Evolutionary conservation across 2,113 vertebrate genomes (phyloP).

Genomic region (Oostethus manadensis): DNA sequence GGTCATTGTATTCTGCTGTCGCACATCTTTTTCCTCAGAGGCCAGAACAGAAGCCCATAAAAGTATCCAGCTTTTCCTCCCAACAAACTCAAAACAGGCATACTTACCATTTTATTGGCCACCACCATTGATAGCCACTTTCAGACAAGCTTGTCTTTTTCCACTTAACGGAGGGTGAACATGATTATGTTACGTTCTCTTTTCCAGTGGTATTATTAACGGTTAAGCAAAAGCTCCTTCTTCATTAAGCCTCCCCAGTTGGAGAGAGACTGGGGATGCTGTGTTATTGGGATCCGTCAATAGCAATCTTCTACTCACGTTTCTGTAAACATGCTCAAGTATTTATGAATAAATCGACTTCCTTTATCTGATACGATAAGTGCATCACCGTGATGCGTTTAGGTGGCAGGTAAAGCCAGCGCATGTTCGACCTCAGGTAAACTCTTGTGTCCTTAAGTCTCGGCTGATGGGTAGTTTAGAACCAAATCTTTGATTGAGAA

Average conservation of each 20-base stretch:
- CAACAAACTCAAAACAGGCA: neutral
- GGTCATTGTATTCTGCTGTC: conserved; percentile 74
- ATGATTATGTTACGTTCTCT: conserved; percentile 51
- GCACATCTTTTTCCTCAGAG: conserved; percentile 58
- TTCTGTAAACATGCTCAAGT: conserved; percentile 79
- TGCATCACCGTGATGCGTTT: conserved; percentile 32
- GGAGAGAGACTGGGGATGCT: conserved; percentile 31
- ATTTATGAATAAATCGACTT: conserved; percentile 83
- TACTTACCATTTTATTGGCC: conserved; percentile 2
- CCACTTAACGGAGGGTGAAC: conserved; percentile 41
- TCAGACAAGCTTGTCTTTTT: conserved; percentile 15
- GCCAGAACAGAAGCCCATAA: conserved; percentile 16
- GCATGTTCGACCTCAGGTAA: neutral
- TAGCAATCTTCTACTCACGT: conserved; percentile 70
- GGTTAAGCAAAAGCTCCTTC: conserved; percentile 56
- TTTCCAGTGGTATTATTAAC: conserved; percentile 48
- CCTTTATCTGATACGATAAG: conserved; percentile 58
- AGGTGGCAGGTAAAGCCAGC: conserved; percentile 50
- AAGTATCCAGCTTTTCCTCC: conserved; percentile 9
- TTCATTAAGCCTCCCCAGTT: conserved; percentile 54
- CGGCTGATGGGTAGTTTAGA: too few species aligned
- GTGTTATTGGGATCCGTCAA: conserved; percentile 75
- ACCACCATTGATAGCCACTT: conserved; percentile 3
- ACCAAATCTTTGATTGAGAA: too few species aligned
- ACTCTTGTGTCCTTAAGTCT: too few species aligned